Conservation (phyloP, 2,113 vertebrate species). For the Labrus mixtus region DNA sequence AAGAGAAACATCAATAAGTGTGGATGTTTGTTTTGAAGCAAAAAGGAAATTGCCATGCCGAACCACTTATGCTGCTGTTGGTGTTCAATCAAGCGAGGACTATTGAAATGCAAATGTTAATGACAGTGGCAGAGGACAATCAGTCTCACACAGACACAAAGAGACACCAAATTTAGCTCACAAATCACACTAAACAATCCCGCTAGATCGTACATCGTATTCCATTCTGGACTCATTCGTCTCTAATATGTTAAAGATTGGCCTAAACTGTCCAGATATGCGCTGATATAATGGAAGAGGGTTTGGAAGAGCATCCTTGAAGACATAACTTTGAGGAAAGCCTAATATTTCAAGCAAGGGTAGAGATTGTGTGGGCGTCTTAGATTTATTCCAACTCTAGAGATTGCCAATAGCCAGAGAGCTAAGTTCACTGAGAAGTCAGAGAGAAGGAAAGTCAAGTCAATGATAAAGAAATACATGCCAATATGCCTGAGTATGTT, state of each 20-base stretch:
- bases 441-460: constrained; percentile 1
- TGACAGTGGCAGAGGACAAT: constrained; percentile 63
- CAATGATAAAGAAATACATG: neutral
- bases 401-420: constrained; percentile 23
- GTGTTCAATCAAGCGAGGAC: constrained; percentile 67
- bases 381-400: neutral
- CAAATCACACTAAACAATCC: constrained; percentile 42
- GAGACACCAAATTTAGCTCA: constrained; percentile 32
- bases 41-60: constrained; percentile 67
- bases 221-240: constrained; percentile 7
- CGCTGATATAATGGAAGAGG: neutral
- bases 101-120: constrained; percentile 79
- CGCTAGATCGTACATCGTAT: constrained; percentile 22
- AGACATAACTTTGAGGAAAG: constrained; percentile 13
- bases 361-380: neutral
- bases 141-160: constrained; percentile 50
- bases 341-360: constrained; percentile 4
- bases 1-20: constrained; percentile 61
- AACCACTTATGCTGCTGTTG: constrained; percentile 63
- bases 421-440: constrained; percentile 35
- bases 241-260: constrained; percentile 6
- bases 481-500: neutral
- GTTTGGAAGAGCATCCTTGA: neutral
- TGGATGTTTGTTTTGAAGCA: constrained; percentile 71
- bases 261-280: neutral